Evolutionary conservation across 1,140 invertebrate species (phyloP).

Genomic region (Heliconius melpomene): DNA sequence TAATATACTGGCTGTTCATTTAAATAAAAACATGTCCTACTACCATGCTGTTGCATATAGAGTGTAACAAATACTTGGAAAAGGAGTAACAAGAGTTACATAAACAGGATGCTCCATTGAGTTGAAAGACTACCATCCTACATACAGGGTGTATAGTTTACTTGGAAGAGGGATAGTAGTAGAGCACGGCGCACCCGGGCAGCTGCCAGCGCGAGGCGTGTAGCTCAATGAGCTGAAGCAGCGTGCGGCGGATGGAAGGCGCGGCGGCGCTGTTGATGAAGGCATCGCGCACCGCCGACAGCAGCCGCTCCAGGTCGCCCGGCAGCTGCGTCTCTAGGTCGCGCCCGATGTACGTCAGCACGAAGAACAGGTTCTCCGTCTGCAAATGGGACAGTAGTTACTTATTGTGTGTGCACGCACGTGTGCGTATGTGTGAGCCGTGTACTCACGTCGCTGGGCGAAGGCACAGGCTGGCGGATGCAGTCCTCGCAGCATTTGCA

Average conservation of each 20-base stretch:
- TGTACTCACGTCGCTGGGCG: slow-evolving; percentile 82
- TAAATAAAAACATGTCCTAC: no score
- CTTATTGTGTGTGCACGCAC: no score
- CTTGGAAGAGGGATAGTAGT: slow-evolving; percentile 90
- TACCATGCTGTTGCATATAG: no score
- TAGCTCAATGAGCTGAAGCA: slow-evolving; percentile 93
- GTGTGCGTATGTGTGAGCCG: no score
- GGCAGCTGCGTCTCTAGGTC: slow-evolving; percentile 92
- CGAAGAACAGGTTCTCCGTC: slow-evolving; percentile 92
- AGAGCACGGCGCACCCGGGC: slow-evolving; percentile 91
- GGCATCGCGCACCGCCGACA: slow-evolving; percentile 90
- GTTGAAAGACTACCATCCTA: no score
- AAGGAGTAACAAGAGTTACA: no score
- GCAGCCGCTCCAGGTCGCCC: slow-evolving; percentile 87
- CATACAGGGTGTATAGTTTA: slow-evolving; percentile 40
- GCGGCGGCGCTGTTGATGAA: slow-evolving; percentile 88
- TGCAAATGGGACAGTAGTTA: no score
- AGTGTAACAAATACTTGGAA: no score
- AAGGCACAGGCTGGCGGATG: slow-evolving; percentile 89
- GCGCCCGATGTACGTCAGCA: slow-evolving; percentile 91
- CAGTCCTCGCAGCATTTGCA: slow-evolving; percentile 93
- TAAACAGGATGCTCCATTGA: no score
- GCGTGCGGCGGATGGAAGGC: slow-evolving; percentile 87
- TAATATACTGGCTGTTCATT: no score
- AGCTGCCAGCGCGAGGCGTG: slow-evolving; percentile 94